phyloP scores from a whole-genome alignment of 2,113 vertebrate species.

The Hippocampus abdominalis region DNA sequence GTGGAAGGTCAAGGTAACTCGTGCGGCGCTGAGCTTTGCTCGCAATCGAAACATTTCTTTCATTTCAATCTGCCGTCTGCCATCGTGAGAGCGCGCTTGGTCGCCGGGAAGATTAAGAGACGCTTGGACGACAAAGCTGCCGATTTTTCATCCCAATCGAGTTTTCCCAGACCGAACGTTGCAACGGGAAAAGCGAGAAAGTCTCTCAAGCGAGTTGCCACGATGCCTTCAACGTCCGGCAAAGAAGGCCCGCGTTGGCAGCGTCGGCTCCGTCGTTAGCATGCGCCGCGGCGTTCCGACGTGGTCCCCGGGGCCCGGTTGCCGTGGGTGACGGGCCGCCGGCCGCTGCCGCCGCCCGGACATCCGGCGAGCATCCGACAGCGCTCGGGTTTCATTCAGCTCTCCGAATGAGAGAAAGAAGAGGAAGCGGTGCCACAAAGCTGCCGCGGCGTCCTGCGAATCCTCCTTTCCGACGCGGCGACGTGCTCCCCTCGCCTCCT shows the following conservation, averaged over 20 bases:
- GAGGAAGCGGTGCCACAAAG: constrained; percentile 72
- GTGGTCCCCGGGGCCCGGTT: constrained; percentile 49
- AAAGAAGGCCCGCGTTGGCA: not conserved
- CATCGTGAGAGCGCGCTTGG: too few species aligned
- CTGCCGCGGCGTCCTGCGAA: constrained; percentile 50
- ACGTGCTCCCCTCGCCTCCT: constrained; percentile 36
- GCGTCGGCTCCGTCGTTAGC: constrained; percentile 35
- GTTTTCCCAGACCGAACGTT: too few species aligned
- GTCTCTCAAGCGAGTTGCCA: not conserved
- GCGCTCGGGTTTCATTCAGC: constrained; percentile 57
- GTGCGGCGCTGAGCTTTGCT: not conserved
- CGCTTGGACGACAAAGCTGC: too few species aligned
- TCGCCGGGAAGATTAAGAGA: too few species aligned
- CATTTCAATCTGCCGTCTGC: too few species aligned
- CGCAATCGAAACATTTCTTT: too few species aligned
- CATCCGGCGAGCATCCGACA: constrained; percentile 41
- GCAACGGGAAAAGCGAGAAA: not conserved
- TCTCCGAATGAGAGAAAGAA: constrained; percentile 62
- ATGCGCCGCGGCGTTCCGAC: constrained; percentile 47
- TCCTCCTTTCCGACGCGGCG: constrained; percentile 49
- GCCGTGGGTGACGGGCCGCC: constrained; percentile 62
- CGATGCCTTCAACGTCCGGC: not conserved
- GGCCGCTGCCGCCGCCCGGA: constrained; percentile 51
- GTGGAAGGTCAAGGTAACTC: not conserved
- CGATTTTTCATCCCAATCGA: too few species aligned